Conservation (phyloP, 2,113 vertebrate species). For the Rhinolophus ferrumequinum region DNA sequence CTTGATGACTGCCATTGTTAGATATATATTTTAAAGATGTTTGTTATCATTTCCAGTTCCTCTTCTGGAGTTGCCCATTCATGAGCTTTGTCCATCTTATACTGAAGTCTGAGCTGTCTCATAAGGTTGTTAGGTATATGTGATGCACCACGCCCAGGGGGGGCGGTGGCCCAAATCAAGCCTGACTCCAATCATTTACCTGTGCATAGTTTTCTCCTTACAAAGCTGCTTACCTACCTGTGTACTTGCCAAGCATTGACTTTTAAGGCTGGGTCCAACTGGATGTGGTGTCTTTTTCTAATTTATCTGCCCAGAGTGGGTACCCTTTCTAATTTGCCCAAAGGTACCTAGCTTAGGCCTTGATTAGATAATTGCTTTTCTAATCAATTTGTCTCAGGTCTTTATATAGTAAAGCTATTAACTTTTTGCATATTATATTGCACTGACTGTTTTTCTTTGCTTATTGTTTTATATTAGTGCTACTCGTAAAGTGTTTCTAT, state of each 20-base stretch:
- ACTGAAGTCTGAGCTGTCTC: not conserved
- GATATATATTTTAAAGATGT: not conserved
- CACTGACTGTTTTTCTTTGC: not conserved
- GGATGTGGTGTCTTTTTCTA: not conserved
- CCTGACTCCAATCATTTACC: not conserved
- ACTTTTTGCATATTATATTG: not conserved
- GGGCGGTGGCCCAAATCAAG: not conserved
- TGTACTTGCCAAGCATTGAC: not conserved
- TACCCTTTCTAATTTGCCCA: not conserved
- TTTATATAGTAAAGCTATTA: slow-evolving; percentile 20
- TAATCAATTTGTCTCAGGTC: not conserved
- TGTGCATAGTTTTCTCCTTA: not conserved
- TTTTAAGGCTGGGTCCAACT: not conserved
- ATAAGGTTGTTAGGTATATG: not conserved
- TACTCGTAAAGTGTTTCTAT: not conserved
- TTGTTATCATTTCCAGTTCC: not conserved
- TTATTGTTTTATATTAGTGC: not conserved
- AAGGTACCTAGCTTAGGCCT: not conserved
- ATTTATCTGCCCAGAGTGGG: not conserved
- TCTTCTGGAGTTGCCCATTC: not conserved
- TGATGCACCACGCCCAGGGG: too few species aligned
- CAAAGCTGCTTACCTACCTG: not conserved
- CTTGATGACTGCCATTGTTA: not conserved
- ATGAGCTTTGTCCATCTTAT: not conserved
- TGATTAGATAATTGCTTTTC: not conserved